These are phyloP conservation scores for Metalampra italica DNA, from an alignment of 2,888 invertebrate species.

Conservation along the genomic window DNA sequence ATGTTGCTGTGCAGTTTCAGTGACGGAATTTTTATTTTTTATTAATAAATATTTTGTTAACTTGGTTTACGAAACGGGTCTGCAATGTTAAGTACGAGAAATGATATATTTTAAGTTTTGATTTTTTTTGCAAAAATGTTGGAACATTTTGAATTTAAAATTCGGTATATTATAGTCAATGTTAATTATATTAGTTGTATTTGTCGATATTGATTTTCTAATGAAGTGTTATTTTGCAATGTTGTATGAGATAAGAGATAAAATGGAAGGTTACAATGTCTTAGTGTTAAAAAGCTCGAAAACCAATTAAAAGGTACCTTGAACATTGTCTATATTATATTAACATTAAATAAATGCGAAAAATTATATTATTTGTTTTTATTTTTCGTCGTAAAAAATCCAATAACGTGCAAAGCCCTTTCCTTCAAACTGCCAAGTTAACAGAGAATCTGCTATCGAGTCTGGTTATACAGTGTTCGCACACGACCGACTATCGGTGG, in stretches of 20 bases:
- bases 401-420: background rate
- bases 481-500: no score
- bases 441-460: background rate
- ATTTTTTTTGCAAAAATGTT: constrained; percentile 50
- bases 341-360: constrained; percentile 79
- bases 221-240: constrained; percentile 74
- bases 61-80: constrained; percentile 75
- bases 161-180: constrained; percentile 75
- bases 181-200: constrained; percentile 66
- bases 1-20: constrained; percentile 60
- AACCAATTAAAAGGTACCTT: constrained; percentile 78
- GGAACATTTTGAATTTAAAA: constrained; percentile 65
- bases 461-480: no score
- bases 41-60: constrained; percentile 60
- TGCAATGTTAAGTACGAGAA: constrained; percentile 70
- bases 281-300: constrained; percentile 74
- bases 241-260: constrained; percentile 66
- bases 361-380: constrained; percentile 34
- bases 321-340: constrained; percentile 79
- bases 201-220: constrained; percentile 60
- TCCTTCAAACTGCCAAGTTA: background rate
- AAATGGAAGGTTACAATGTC: constrained; percentile 68
- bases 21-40: constrained; percentile 65
- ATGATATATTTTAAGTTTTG: constrained; percentile 61
- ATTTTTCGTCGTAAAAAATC: background rate